Percentiles rank a stretch among this genome's conserved stretches.
Evolutionary conservation across 2,797 vertebrate species (phyloP).

Genomic region (Coregonus suidteri): DNA sequence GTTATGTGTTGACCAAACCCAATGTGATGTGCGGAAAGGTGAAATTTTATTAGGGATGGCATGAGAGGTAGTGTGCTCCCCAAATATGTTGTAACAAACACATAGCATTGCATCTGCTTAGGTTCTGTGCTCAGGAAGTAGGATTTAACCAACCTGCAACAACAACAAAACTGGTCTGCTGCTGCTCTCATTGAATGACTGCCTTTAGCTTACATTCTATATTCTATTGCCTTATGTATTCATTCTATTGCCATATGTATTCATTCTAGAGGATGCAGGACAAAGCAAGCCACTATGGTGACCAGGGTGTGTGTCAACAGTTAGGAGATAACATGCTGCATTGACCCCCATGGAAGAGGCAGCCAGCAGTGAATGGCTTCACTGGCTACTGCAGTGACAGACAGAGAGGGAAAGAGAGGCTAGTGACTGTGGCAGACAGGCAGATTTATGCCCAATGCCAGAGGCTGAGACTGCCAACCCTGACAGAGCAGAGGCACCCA

Average conservation of each 20-base stretch:
- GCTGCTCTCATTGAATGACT: background rate
- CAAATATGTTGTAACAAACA: background rate
- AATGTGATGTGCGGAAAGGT: no score
- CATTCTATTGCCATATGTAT: background rate
- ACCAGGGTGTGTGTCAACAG: slow-evolving; percentile 1
- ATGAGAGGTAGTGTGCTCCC: background rate
- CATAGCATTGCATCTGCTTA: background rate
- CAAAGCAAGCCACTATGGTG: background rate
- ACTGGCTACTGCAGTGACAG: slow-evolving; percentile 23
- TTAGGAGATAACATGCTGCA: background rate
- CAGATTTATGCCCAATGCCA: background rate
- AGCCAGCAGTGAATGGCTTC: slow-evolving; percentile 38
- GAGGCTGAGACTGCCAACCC: background rate
- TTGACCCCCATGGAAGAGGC: slow-evolving; percentile 57
- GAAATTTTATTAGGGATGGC: no score
- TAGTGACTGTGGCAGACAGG: background rate
- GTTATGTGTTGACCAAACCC: no score
- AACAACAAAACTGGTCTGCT: background rate
- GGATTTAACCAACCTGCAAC: background rate
- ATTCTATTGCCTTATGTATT: background rate
- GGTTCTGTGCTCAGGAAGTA: background rate
- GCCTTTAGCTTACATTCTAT: background rate
- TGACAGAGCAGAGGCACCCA: background rate
- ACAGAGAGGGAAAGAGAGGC: slow-evolving; percentile 9
- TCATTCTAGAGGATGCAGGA: background rate